phyloP scores from a whole-genome alignment of 2,113 vertebrate species.

The Tychaedon coryphoeus region DNA sequence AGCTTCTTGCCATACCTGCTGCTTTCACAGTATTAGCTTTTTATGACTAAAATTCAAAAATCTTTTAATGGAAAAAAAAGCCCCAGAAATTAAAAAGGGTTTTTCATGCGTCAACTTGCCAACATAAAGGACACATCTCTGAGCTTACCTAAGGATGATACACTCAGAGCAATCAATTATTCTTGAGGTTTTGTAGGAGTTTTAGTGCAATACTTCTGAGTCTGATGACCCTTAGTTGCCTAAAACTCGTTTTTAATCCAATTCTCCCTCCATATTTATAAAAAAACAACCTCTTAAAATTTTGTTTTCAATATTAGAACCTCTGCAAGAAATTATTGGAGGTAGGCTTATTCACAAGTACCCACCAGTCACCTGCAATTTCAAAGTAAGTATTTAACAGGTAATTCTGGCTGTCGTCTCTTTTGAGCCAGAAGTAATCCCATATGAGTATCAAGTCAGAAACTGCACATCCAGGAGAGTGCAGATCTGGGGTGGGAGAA shows the following conservation, averaged over 20 bases:
- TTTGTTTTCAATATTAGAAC: not conserved
- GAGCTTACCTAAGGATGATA: not conserved
- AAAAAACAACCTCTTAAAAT: not conserved
- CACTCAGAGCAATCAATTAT: not conserved
- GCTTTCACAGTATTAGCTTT: constrained; percentile 38
- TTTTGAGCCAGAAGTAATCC: constrained; percentile 37
- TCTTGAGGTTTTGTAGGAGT: not conserved
- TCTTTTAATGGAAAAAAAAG: constrained; percentile 45
- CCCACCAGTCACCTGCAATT: not conserved
- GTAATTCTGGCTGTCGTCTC: not conserved
- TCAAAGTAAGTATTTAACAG: not conserved
- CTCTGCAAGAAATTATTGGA: not conserved
- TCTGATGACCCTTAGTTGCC: not conserved
- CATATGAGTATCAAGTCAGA: not conserved
- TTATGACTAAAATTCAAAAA: constrained; percentile 61
- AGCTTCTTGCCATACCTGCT: constrained; percentile 47
- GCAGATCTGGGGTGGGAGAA: not conserved
- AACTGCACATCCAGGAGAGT: not conserved
- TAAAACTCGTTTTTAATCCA: not conserved
- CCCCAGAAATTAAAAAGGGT: constrained; percentile 56
- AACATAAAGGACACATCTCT: constrained; percentile 11
- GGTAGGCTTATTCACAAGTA: not conserved
- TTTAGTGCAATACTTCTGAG: not conserved
- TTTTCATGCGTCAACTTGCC: constrained; percentile 41
- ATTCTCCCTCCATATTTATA: not conserved